These are phyloP conservation scores for Ceratotherium simum DNA, from an alignment of 2,113 vertebrate species.

Conservation along the genomic window DNA sequence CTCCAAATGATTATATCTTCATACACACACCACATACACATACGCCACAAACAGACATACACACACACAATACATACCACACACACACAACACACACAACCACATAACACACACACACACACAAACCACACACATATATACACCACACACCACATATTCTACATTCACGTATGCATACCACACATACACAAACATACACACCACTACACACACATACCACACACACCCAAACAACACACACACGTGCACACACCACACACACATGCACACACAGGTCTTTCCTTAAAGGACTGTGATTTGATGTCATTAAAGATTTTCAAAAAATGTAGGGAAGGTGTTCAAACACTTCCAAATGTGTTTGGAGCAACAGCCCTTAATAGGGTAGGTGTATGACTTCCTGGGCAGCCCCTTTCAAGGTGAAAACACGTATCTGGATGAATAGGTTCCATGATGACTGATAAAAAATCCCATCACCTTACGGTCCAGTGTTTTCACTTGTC, in stretches of 20 bases:
- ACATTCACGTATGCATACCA: fast-evolving
- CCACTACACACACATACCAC: not conserved
- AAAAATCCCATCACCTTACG: not conserved
- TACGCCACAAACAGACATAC: not conserved
- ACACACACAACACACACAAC: not conserved
- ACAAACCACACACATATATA: fast-evolving
- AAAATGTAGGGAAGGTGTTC: not conserved
- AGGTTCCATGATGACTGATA: not conserved
- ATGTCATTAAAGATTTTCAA: not conserved
- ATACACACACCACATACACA: not conserved
- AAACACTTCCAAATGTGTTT: not conserved
- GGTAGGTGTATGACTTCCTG: fast-evolving
- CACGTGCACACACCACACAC: not conserved
- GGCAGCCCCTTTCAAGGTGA: not conserved
- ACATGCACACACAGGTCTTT: not conserved
- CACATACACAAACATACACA: not conserved
- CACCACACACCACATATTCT: not conserved
- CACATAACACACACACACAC: no score
- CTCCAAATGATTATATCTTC: not conserved
- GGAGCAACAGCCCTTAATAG: not conserved
- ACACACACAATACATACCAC: not conserved
- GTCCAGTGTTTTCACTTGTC: no score
- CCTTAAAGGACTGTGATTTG: not conserved
- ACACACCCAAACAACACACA: not conserved
- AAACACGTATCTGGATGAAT: not conserved